Conservation (phyloP, 2,888 invertebrate genomes). For the Acronicta aceris region DNA sequence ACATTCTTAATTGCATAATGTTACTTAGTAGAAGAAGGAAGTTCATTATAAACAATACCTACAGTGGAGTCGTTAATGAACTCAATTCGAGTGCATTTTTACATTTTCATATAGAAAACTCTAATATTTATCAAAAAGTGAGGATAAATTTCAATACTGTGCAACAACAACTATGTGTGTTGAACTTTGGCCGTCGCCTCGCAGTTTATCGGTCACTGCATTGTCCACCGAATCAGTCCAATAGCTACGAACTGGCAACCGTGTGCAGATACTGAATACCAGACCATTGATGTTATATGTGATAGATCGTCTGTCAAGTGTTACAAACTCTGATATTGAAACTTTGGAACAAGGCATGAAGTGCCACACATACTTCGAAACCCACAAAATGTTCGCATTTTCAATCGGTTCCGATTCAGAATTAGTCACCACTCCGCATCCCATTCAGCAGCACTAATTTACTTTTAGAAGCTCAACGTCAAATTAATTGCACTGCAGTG, state of each 20-base stretch:
- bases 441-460: conserved; percentile 47
- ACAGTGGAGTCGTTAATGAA: not conserved
- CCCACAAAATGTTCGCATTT: conserved; percentile 24
- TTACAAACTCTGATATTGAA: conserved; percentile 2
- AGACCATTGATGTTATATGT: conserved; percentile 11
- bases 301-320: conserved; percentile 9
- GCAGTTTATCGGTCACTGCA: conserved; percentile 8
- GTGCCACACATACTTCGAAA: conserved; percentile 7
- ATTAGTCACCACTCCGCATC: conserved; percentile 38
- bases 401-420: conserved; percentile 39
- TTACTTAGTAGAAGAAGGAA: too few relatives aligned
- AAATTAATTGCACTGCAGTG: conserved; percentile 64
- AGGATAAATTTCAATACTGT: conserved; percentile 3
- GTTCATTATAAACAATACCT: too few relatives aligned
- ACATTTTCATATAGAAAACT: too few relatives aligned
- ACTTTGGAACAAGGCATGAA: conserved; percentile 9
- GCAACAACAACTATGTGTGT: conserved; percentile 2
- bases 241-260: conserved; percentile 3
- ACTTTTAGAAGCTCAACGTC: conserved; percentile 50
- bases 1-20: too few relatives aligned
- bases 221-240: conserved; percentile 2
- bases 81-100: too few relatives aligned
- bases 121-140: conserved; percentile 14
- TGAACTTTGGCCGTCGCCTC: conserved; percentile 1
- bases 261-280: conserved; percentile 4